Percentiles rank a stretch among this genome's conserved stretches.
phyloP scores from a whole-genome alignment of 2,888 invertebrate genomes.

The Tetragonisca angustula region DNA sequence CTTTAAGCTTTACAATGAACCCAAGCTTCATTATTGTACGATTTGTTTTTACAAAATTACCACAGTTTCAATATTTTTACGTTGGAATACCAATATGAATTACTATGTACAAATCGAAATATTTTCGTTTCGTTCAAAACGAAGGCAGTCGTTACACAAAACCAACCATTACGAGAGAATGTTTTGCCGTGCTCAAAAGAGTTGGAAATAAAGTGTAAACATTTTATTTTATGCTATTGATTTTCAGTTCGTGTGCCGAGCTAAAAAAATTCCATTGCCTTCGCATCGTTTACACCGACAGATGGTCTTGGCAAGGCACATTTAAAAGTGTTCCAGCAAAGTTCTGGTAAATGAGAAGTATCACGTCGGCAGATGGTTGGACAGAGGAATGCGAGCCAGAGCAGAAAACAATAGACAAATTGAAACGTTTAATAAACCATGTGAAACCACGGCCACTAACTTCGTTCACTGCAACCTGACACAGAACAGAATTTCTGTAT shows the following conservation, averaged over 20 bases:
- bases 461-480: conserved; percentile 8
- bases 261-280: conserved; percentile 16
- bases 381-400: not conserved
- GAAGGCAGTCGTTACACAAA: not conserved
- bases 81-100: no score
- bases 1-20: no score
- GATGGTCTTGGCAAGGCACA: not conserved
- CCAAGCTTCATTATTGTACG: no score
- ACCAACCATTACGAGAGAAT: conserved; percentile 42
- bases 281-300: conserved; percentile 13
- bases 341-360: conserved; percentile 19
- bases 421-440: conserved; percentile 49
- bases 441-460: conserved; percentile 33
- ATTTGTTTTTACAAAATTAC: no score
- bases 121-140: not conserved
- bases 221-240: conserved; percentile 22
- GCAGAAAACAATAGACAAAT: conserved; percentile 31
- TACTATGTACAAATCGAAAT: conserved; percentile 1
- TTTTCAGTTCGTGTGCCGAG: not conserved
- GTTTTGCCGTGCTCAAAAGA: not conserved
- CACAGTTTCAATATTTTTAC: no score
- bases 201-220: conserved; percentile 8
- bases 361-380: not conserved
- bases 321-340: not conserved
- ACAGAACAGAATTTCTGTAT: conserved; percentile 19